These are phyloP conservation scores for Drosophila pallidifrons DNA, from an alignment of 1,140 invertebrate genomes.

Conservation along the genomic window DNA sequence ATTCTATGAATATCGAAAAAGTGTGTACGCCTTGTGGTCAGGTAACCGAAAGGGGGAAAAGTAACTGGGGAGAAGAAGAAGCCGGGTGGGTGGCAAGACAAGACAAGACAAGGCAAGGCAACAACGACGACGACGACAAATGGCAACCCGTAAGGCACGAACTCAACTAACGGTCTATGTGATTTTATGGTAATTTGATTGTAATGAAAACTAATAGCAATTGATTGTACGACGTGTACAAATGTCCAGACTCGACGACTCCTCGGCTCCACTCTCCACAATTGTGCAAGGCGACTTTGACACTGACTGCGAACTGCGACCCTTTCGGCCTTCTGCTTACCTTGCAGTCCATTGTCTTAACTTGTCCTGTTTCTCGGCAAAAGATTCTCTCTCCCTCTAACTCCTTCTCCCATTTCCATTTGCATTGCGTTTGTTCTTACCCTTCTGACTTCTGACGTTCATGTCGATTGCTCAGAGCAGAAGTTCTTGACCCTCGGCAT, in stretches of 20 bases:
- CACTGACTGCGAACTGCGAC: constrained; percentile 32
- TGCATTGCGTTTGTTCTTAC: constrained; percentile 3
- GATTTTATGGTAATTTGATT: constrained; percentile 81
- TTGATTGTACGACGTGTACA: constrained; percentile 79
- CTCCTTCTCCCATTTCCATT: neutral
- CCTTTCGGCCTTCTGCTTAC: constrained; percentile 30
- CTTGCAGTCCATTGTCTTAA: constrained; percentile 21
- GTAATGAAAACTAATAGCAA: constrained; percentile 83
- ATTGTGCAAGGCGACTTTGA: neutral
- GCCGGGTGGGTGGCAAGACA: neutral
- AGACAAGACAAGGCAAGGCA: constrained; percentile 9
- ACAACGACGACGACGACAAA: constrained; percentile 19
- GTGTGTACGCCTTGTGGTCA: constrained; percentile 53
- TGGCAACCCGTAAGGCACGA: constrained; percentile 46
- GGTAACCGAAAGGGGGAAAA: constrained; percentile 24
- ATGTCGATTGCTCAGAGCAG: constrained; percentile 7
- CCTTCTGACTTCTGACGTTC: neutral
- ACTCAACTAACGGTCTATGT: constrained; percentile 58
- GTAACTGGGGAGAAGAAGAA: neutral
- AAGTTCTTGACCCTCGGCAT: constrained; percentile 45
- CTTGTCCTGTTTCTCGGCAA: neutral
- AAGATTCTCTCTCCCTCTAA: neutral
- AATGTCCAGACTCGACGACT: constrained; percentile 31
- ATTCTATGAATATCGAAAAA: constrained; percentile 82
- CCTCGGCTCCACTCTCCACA: neutral